Evolutionary conservation across 2,113 vertebrate genomes (phyloP).

Genomic region (Toxotes jaculatrix): DNA sequence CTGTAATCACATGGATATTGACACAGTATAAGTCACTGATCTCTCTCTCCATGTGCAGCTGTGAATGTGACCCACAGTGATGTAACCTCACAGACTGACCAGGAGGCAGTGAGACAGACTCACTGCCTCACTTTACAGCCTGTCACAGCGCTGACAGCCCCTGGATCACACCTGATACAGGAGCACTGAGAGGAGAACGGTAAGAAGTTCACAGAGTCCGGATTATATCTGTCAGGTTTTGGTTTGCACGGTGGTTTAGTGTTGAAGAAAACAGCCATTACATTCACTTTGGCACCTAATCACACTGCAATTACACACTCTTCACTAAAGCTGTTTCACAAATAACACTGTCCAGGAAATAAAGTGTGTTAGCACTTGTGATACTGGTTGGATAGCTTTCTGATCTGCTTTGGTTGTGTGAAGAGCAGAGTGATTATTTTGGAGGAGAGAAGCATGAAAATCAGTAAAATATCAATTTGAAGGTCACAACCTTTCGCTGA

Average conservation of each 20-base stretch:
- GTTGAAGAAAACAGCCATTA: constrained; percentile 31
- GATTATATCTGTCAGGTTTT: constrained; percentile 48
- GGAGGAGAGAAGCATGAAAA: constrained; percentile 73
- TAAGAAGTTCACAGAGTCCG: constrained; percentile 47
- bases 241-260: constrained; percentile 40
- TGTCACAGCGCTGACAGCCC: constrained; percentile 43
- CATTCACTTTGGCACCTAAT: constrained; percentile 1
- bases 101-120: constrained; percentile 36
- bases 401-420: constrained; percentile 46
- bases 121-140: constrained; percentile 62
- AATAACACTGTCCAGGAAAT: constrained; percentile 21
- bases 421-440: constrained; percentile 59
- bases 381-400: constrained; percentile 16
- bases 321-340: constrained; percentile 18
- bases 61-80: constrained; percentile 21
- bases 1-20: constrained; percentile 31
- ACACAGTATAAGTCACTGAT: constrained; percentile 51
- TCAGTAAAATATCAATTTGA: constrained; percentile 78
- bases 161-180: constrained; percentile 16
- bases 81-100: constrained; percentile 42
- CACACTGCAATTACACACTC: constrained; percentile 11
- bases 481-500: constrained; percentile 80
- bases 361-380: not conserved
- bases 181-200: constrained; percentile 14
- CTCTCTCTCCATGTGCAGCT: constrained; percentile 20